Evolutionary conservation across 2,888 invertebrate species (phyloP).

Genomic region (Chorisops tibialis): DNA sequence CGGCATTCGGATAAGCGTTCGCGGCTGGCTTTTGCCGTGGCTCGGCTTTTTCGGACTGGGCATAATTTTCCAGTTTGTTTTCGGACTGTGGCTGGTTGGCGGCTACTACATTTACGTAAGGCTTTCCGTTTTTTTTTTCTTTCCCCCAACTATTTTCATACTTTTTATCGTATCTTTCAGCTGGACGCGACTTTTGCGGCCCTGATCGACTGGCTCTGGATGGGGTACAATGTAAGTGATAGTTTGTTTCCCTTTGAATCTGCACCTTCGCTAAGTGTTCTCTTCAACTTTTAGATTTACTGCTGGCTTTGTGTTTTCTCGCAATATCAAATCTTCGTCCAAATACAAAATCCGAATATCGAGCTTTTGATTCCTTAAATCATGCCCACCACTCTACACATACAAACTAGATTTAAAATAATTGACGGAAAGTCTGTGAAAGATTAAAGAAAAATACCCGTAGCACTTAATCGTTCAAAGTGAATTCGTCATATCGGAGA

Average conservation of each 20-base stretch:
- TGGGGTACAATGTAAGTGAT: constrained; percentile 75
- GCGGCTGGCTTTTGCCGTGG: constrained; percentile 83
- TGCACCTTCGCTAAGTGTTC: constrained; percentile 24
- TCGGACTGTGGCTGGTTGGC: constrained; percentile 80
- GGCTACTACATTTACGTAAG: constrained; percentile 86
- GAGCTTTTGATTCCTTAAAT: constrained; percentile 66
- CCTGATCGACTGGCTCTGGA: constrained; percentile 75
- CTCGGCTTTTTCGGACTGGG: constrained; percentile 64
- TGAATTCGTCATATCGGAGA: neutral
- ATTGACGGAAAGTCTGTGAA: too few species aligned
- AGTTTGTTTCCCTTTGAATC: constrained; percentile 2
- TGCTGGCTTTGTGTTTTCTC: constrained; percentile 84
- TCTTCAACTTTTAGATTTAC: constrained; percentile 66
- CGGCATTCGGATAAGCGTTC: constrained; percentile 57
- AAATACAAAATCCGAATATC: constrained; percentile 83
- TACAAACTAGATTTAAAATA: neutral
- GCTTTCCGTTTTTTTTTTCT: neutral
- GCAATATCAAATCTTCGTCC: constrained; percentile 75
- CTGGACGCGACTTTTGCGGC: constrained; percentile 75
- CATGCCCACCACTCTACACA: neutral
- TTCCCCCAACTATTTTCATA: too few species aligned
- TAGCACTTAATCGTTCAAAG: neutral
- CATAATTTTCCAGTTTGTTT: constrained; percentile 71
- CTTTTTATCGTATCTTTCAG: constrained; percentile 54
- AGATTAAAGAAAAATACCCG: neutral